A percentile compares a stretch with the other conserved stretches of the same genome.
These are phyloP conservation scores for Bombus huntii DNA, from an alignment of 1,140 invertebrate genomes.

Conservation along the genomic window DNA sequence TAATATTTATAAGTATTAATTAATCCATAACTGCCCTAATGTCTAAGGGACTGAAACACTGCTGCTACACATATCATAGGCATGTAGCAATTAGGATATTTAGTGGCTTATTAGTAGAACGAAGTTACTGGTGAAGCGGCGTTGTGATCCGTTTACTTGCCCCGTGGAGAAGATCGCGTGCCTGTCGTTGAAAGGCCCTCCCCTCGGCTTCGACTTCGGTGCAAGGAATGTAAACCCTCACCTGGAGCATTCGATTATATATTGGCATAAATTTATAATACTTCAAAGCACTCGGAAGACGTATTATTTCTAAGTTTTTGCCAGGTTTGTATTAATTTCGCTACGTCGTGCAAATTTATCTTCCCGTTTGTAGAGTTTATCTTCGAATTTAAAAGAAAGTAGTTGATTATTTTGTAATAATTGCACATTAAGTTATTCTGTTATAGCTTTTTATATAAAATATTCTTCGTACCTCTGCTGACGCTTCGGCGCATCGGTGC, in stretches of 20 bases:
- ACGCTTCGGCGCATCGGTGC: constrained; percentile 78
- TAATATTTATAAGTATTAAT: constrained; percentile 73
- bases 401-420: not conserved
- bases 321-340: no score
- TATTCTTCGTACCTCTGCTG: constrained; percentile 72
- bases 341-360: no score
- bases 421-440: no score
- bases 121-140: constrained; percentile 61
- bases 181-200: constrained; percentile 76
- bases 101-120: constrained; percentile 69
- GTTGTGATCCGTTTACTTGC: constrained; percentile 73
- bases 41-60: constrained; percentile 78
- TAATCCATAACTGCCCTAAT: constrained; percentile 77
- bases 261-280: no score
- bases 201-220: constrained; percentile 80
- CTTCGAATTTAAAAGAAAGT: no score
- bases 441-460: not conserved
- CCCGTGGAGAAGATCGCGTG: constrained; percentile 75
- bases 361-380: no score
- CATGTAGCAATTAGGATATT: constrained; percentile 79
- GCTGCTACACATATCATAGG: constrained; percentile 78
- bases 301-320: no score
- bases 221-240: constrained; percentile 79
- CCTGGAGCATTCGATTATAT: constrained; percentile 60
- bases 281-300: no score